phyloP scores from a whole-genome alignment of 1,140 invertebrate genomes.

The Brevipalpus yothersi region DNA sequence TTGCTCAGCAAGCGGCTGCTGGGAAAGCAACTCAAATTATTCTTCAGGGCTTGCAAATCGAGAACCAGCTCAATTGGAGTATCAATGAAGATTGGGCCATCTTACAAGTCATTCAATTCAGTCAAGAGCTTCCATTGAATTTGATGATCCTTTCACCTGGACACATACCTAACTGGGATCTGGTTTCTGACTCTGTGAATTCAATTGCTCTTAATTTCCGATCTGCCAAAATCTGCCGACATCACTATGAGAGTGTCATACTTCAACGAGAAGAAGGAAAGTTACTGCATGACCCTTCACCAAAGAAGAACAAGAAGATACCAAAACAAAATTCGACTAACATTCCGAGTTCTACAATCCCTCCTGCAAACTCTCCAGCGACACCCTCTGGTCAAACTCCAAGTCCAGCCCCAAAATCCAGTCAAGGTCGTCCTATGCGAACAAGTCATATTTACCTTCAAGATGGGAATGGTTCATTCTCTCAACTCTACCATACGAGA shows the following conservation, averaged over 20 bases:
- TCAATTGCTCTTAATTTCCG: conserved; percentile 44
- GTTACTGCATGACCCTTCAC: conserved; percentile 30
- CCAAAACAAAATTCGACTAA: background rate
- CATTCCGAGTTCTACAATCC: background rate
- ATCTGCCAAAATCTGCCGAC: conserved; percentile 64
- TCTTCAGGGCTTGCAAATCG: conserved; percentile 12
- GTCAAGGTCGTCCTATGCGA: conserved; percentile 24
- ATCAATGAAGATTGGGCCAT: conserved; percentile 69
- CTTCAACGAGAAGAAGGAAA: conserved; percentile 66
- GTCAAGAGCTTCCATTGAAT: conserved; percentile 56
- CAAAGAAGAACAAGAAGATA: background rate
- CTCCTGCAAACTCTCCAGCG: background rate
- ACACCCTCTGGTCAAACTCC: background rate
- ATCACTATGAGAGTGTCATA: conserved; percentile 47
- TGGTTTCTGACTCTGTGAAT: conserved; percentile 74
- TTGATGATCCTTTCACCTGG: conserved; percentile 47
- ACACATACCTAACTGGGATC: conserved; percentile 79
- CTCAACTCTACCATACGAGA: conserved; percentile 37
- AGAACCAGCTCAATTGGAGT: conserved; percentile 39
- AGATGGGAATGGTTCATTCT: conserved; percentile 55
- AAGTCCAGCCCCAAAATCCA: background rate
- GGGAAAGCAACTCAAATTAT: conserved; percentile 12
- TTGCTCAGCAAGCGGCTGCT: conserved; percentile 24
- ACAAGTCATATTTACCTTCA: conserved; percentile 54
- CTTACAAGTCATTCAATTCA: conserved; percentile 45